Evolutionary conservation across 2,797 vertebrate species (phyloP), one percentile per base, ranked within the genome.

Genomic region (Threskiornis aethiopicus): DNA sequence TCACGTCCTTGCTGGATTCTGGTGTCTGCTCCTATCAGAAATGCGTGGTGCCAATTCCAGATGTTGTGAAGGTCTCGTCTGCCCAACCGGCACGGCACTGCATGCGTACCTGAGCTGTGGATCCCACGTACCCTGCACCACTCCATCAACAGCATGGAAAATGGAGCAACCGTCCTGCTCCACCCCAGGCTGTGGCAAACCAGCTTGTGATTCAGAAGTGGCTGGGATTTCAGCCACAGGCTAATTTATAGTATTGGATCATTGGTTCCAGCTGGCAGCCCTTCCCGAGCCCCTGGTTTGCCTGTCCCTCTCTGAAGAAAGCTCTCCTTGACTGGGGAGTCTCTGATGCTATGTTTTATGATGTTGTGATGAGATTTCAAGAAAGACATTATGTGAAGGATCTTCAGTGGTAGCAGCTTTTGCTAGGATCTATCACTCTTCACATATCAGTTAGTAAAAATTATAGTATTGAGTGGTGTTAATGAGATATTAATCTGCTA

Each of bases 31-130:
- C 22, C 54, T 42, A 8, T 85, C 15, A 77, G 67, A 76, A 94
- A 42, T 0, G 0, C 0, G 0, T 3, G 16, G 54, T 70, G 55
- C 42, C 12, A 41, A 1, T 69, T 84, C 49, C 62, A 65, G 71
- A 2, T 26, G 21, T 17, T 21, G 26, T 18, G 41, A n/a, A 78
- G 37, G 20, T 82, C 70, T 77, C 0, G 0, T 47, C 51, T 58
- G 28, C 70, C 46, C 51, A 51, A 57, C 5, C 22, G 72, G 75
- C 20, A 4, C 58, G 28, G 70, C 31, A 7, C 1, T 8, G 13
- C 11, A 8, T 3, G 1, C 17, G 6, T 7, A 35, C 51, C 39
- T 39, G 1, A 72, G 26, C 42, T 6, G 12, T 6, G 71, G 73
- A 25, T 42, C 20, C 51, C 2, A 0, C 2, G 33, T 80, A 31